Evolutionary conservation across 2,797 vertebrate genomes (phyloP).

Genomic region (Otolemur crassicaudatus): DNA sequence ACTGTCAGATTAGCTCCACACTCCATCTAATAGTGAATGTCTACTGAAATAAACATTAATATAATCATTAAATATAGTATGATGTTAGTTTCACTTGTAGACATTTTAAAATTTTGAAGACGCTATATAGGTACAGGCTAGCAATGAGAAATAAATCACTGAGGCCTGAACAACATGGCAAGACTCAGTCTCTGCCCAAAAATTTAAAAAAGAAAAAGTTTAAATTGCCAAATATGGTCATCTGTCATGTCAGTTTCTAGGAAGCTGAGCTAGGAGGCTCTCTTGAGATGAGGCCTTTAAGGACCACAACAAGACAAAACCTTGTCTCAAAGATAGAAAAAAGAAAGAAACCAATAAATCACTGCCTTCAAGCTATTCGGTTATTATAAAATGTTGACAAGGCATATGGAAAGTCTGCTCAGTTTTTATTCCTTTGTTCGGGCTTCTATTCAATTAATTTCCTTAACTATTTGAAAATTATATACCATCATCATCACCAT

Average conservation of each 20-base stretch:
- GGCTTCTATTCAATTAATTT: neutral
- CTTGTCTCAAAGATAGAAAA: too few relatives aligned
- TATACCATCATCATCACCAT: neutral
- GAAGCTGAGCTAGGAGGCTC: neutral
- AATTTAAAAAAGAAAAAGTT: too few relatives aligned
- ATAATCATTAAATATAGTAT: neutral
- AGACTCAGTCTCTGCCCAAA: too few relatives aligned
- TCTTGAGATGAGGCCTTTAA: neutral
- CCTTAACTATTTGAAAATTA: neutral
- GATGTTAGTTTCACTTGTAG: neutral
- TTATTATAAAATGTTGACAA: neutral
- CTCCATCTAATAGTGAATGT: neutral
- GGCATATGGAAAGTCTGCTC: neutral
- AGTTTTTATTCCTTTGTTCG: neutral
- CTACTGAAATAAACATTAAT: conserved; percentile 1
- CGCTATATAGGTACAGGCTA: neutral
- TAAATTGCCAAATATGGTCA: too few relatives aligned
- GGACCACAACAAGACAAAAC: too few relatives aligned
- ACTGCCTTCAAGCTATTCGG: neutral
- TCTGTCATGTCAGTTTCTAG: too few relatives aligned
- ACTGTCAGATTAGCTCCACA: neutral
- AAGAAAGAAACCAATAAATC: neutral
- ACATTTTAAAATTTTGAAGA: conserved; percentile 12
- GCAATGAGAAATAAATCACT: neutral
- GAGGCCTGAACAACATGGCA: neutral